Base-by-base conservation (phyloP, 1,140 invertebrate species). In the Hylaeus volcanicus region DNA sequence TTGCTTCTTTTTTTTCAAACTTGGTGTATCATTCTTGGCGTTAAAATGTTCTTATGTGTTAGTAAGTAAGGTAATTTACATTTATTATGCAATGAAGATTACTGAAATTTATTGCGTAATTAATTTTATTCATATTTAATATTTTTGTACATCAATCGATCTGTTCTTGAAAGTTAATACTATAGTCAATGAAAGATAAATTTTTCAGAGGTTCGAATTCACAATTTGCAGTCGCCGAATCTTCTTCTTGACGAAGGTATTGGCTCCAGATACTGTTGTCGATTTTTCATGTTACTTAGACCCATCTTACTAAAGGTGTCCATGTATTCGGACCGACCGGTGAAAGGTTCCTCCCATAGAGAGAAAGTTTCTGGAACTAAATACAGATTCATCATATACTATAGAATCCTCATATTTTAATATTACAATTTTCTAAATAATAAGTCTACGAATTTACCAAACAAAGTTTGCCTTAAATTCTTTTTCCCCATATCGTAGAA, bases 211-310 rank as follows among this genome's bases (percentile, higher is more conserved):
- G 11, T 5, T 26, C 3, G n/a, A 55, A 12, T 55, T 58, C 74
- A 73, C 53, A 74, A 48, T 55, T 45, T 82, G 26, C 83, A 82
- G 39, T 65, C 66, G 4, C 58, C 68, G 12, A 77, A 58, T 74
- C 70, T 83, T 70, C 60, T 80, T 69, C 70, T 78, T 3, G 63
- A 74, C 4, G 81, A 71, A 8, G 63, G 56, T 14, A 95, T 85
- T 0, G 95, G 95, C 78, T 95, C 94, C 45, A 93, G 91, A 85
- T 93, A 95, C 73, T 94, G 94, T 77, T 95, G 95, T 85, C 94
- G 94, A 61, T 93, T 94, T 72, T 94, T 93, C 89, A 95, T 94
- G 71, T 94, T 94, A 3, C 93, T 94, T 64, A 94, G 89, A 1
- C 94, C 95, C 5, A 94, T 91, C 15, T 94, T 94, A 56, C 94